phyloP scores from a whole-genome alignment of 2,888 invertebrate species.

The Hofmannophila pseudospretella region DNA sequence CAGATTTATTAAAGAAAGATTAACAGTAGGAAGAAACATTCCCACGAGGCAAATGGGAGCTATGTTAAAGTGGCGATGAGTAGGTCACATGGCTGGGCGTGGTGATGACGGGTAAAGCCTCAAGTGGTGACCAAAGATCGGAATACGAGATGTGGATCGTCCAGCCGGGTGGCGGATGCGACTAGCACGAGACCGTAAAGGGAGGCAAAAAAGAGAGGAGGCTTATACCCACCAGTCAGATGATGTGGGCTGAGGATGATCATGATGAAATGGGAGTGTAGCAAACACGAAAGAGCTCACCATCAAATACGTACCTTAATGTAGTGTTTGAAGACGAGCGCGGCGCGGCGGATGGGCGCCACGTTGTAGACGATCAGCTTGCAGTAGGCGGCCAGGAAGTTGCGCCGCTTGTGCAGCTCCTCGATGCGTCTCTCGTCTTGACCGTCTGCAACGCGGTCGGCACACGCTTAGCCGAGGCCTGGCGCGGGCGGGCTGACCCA shows the following conservation, averaged over 20 bases:
- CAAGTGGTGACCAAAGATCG: no score
- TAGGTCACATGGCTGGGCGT: no score
- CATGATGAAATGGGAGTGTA: neutral
- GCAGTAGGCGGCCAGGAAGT: slow-evolving; percentile 97
- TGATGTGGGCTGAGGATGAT: neutral
- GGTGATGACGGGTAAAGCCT: no score
- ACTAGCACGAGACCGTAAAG: no score
- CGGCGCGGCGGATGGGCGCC: slow-evolving; percentile 93
- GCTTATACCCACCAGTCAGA: no score
- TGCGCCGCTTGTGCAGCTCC: slow-evolving; percentile 96
- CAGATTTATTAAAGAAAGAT: no score
- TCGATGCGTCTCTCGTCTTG: slow-evolving; percentile 98
- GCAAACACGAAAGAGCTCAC: neutral
- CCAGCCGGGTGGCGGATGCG: no score
- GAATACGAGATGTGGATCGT: no score
- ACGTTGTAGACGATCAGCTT: slow-evolving; percentile 99
- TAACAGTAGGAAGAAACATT: no score
- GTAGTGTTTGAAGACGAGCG: slow-evolving; percentile 98
- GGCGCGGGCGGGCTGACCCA: neutral
- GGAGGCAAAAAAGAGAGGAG: no score
- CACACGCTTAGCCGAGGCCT: neutral
- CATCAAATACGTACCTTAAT: slow-evolving; percentile 92
- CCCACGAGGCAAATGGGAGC: no score
- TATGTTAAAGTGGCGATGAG: no score
- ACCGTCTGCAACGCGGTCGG: slow-evolving; percentile 77